Percentiles rank a stretch among this genome's conserved stretches.
Evolutionary conservation across 2,888 invertebrate species (phyloP).

Genomic region (Zaprionus bogoriensis): DNA sequence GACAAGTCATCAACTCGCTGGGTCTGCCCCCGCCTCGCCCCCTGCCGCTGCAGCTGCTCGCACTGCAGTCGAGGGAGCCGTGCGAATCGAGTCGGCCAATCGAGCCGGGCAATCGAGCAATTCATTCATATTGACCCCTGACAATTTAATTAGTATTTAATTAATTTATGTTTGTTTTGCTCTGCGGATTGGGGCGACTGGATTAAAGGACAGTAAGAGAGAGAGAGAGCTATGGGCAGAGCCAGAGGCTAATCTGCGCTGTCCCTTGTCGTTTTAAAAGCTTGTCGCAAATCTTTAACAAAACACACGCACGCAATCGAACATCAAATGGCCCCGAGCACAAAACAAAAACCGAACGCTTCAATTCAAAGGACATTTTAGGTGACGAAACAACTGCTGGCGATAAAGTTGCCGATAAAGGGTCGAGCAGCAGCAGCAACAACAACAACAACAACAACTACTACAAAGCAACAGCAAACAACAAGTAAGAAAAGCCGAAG

Average conservation of each 20-base stretch:
- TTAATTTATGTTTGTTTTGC: not conserved
- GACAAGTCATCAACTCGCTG: conserved; percentile 42
- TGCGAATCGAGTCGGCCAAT: too few species aligned
- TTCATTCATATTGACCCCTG: conserved; percentile 14
- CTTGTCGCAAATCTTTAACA: not conserved
- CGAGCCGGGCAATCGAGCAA: conserved; percentile 8
- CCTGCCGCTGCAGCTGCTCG: not conserved
- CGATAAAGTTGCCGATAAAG: conserved; percentile 48
- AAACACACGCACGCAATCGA: conserved; percentile 26
- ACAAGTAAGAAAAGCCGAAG: too few species aligned
- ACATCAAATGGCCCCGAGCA: conserved; percentile 14
- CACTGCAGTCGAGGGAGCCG: too few species aligned
- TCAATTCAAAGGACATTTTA: conserved; percentile 30
- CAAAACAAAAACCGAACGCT: conserved; percentile 10
- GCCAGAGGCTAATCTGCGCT: too few species aligned
- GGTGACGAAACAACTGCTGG: conserved; percentile 49
- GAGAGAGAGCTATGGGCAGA: too few species aligned
- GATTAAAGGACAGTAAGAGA: too few species aligned
- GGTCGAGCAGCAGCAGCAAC: conserved; percentile 1
- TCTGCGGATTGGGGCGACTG: not conserved
- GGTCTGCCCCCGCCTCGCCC: not conserved
- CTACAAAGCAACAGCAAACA: too few species aligned
- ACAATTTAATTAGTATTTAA: conserved; percentile 37
- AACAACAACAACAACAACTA: conserved; percentile 2
- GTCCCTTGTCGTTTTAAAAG: not conserved